Evolutionary conservation across 2,888 invertebrate species (phyloP), one percentile per base, ranked within the genome.

Genomic region (Acleris sparsana): DNA sequence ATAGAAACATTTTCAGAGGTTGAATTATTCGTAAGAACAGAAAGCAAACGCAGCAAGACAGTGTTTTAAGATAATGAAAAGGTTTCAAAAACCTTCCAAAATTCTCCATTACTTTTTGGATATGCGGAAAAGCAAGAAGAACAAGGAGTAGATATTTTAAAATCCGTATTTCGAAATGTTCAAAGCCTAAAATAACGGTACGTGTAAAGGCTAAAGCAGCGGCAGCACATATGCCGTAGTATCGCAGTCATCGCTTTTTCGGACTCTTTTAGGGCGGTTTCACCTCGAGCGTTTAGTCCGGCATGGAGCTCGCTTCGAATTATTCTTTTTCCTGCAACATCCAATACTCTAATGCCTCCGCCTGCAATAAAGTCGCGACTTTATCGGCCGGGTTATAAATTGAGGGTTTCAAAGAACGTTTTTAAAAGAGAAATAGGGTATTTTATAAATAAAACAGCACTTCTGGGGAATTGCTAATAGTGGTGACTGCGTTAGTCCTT

Each of bases 311-410:
- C 13, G 25, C 25, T 57, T 22, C 57, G 39, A 39, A 18, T 39
- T 57, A 57, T 58, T 48, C 33, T 59, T 43, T 53, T 64, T 53
- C 25, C 18, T 33, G 13, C 59, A 64, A 59, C 58, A 63, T 63
- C 59, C 48, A 64, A 60, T 64, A 60, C 59, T 60, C 53, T 53
- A 65, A 59, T 65, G 60, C 60, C 51, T 51, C 64, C 64, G 59
- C 53, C 53, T 57, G 57, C 75, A 76, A 70, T 74, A 69, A 71
- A 70, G 62, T 67, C 67, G 63, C 69, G 63, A 60, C 74, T 73
- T 71, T 73, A 78, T 71, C 69, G 73, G 79, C 74, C 71, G 78
- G 78, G 80, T 82, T 81, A 82, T 82, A 82, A 82, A 82, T 82
- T 79, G 79, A 75, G 71, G 75, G 75, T 74, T 82, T 75, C 77